Conservation (phyloP, 2,797 vertebrate genomes). For the Bradypus variegatus region DNA sequence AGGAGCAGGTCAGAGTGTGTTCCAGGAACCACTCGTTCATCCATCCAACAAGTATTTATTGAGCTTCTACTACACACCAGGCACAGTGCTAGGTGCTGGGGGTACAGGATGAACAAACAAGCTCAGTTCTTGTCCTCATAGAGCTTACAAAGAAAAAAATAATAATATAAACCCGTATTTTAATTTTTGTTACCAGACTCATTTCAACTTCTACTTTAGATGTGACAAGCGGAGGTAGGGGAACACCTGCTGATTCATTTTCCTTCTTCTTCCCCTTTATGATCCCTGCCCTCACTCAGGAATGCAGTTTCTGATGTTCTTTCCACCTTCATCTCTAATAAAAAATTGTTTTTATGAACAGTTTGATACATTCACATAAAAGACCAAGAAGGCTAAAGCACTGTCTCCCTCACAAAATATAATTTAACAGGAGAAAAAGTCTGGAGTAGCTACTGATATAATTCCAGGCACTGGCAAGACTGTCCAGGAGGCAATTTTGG, state of each 20-base stretch:
- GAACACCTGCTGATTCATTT: not conserved
- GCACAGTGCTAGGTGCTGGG: not conserved
- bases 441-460: not conserved
- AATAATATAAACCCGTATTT: not conserved
- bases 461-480: not conserved
- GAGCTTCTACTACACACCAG: not conserved
- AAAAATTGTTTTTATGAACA: not conserved
- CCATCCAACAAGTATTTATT: too few relatives aligned
- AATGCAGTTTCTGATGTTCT: not conserved
- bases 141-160: not conserved
- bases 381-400: not conserved
- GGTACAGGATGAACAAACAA: not conserved
- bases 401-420: not conserved
- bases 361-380: not conserved
- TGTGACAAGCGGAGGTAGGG: not conserved
- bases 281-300: not conserved
- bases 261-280: not conserved
- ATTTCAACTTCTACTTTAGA: not conserved
- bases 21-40: not conserved
- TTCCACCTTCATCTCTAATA: not conserved
- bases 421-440: not conserved
- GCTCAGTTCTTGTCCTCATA: not conserved
- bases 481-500: not conserved
- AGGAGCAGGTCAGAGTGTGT: rapidly evolving
- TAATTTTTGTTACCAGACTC: not conserved